A percentile compares a stretch with the other conserved stretches of the same genome.
These are phyloP conservation scores for Lophotis ruficrista DNA, from an alignment of 2,113 vertebrate genomes.

Conservation along the genomic window DNA sequence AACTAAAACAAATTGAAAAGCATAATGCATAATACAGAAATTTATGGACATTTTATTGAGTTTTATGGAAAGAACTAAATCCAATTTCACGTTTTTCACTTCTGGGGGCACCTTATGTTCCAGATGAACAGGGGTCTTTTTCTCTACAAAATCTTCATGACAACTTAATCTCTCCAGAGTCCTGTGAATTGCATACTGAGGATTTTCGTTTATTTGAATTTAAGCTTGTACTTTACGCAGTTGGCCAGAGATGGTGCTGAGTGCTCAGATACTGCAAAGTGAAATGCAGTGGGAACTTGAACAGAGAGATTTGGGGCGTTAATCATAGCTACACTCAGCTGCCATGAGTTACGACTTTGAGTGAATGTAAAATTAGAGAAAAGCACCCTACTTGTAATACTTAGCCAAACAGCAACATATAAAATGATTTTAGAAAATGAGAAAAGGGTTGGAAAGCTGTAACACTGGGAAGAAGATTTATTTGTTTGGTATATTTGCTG, in stretches of 20 bases:
- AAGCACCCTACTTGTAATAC: background rate
- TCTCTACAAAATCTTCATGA: background rate
- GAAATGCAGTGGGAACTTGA: background rate
- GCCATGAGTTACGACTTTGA: background rate
- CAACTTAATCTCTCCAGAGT: background rate
- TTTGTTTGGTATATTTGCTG: background rate
- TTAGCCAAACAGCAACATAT: background rate
- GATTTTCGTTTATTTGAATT: background rate
- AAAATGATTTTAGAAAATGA: background rate
- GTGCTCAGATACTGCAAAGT: slow-evolving; percentile 11
- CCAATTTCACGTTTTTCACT: background rate
- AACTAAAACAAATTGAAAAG: background rate
- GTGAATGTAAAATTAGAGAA: background rate
- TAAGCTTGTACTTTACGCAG: slow-evolving; percentile 35
- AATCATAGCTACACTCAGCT: background rate
- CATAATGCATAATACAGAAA: background rate
- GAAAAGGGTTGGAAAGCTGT: background rate
- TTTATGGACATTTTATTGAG: background rate
- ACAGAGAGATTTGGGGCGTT: background rate
- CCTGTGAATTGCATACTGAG: background rate
- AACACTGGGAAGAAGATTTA: background rate
- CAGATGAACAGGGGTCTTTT: background rate
- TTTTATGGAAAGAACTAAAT: background rate
- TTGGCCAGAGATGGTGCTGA: slow-evolving; percentile 68
- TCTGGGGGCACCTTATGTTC: background rate